Conservation (phyloP, 1,140 invertebrate species). For the Drosophila obscura region DNA sequence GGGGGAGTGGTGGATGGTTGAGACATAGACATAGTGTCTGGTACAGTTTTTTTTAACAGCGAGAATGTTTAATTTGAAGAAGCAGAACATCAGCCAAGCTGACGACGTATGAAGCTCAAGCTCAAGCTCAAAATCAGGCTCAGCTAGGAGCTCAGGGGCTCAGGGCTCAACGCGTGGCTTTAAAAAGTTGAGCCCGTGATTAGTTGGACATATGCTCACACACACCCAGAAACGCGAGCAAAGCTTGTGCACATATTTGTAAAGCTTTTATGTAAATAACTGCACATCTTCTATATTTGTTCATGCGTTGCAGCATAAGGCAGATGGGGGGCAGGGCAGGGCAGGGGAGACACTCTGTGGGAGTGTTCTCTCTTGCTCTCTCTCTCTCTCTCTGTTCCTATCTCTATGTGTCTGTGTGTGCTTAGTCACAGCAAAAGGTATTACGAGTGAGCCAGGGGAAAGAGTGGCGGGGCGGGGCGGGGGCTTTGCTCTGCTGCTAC, state of each 20-base stretch:
- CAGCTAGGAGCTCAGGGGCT: constrained; percentile 6
- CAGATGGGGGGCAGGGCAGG: background rate
- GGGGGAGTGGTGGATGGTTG: constrained; percentile 18
- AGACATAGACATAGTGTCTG: constrained; percentile 43
- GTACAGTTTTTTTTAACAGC: constrained; percentile 47
- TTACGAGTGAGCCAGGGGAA: background rate
- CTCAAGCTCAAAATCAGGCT: constrained; percentile 6
- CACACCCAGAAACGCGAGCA: constrained; percentile 9
- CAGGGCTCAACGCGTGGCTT: constrained; percentile 4
- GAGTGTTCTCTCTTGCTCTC: background rate
- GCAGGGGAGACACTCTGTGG: background rate
- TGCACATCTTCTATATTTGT: constrained; percentile 59
- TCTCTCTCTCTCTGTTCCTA: too few relatives aligned
- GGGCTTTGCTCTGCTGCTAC: constrained; percentile 25
- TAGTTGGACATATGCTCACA: constrained; percentile 51
- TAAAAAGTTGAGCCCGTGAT: constrained; percentile 34
- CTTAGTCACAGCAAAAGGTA: constrained; percentile 27
- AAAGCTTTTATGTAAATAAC: constrained; percentile 64
- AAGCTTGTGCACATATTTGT: constrained; percentile 59
- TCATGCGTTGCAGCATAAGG: constrained; percentile 47
- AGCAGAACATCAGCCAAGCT: constrained; percentile 29
- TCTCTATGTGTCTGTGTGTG: constrained; percentile 17
- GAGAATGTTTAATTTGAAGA: constrained; percentile 15
- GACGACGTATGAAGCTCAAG: constrained; percentile 28
- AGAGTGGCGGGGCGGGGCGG: background rate